These are phyloP conservation scores for Phalanger gymnotis DNA, from an alignment of 2,797 vertebrate species.

Conservation along the genomic window DNA sequence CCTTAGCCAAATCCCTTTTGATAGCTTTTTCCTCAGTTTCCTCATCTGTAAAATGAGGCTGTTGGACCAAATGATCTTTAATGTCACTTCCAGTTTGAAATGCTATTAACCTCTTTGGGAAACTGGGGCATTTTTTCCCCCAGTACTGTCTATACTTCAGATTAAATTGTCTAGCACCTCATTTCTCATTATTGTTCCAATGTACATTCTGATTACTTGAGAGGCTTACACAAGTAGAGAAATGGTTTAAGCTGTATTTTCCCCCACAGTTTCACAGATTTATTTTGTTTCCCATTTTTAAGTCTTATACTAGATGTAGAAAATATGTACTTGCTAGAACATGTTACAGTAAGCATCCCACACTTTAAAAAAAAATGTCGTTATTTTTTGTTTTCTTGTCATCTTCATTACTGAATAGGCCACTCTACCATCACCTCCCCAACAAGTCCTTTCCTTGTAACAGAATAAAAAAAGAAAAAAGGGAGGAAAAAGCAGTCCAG, in stretches of 20 bases:
- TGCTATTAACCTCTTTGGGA: neutral
- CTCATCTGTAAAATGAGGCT: neutral
- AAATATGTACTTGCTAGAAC: neutral
- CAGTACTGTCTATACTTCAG: neutral
- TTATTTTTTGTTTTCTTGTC: neutral
- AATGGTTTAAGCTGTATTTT: neutral
- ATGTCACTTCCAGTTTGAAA: neutral
- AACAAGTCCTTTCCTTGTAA: neutral
- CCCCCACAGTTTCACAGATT: slow-evolving; percentile 11
- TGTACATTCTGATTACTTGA: neutral
- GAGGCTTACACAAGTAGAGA: neutral
- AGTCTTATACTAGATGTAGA: slow-evolving; percentile 13
- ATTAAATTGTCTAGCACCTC: accelerated
- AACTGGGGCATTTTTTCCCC: neutral
- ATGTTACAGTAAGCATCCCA: neutral
- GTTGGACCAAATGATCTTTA: neutral
- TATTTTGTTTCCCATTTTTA: neutral
- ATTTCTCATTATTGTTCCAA: neutral
- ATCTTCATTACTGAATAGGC: neutral
- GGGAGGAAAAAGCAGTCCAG: neutral
- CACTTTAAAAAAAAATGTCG: neutral
- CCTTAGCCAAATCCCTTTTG: neutral
- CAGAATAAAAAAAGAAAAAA: neutral
- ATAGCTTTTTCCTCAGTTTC: neutral
- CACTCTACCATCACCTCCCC: neutral